Base-by-base conservation (phyloP, 2,797 vertebrate genomes). In the Crypturellus tataupa region DNA sequence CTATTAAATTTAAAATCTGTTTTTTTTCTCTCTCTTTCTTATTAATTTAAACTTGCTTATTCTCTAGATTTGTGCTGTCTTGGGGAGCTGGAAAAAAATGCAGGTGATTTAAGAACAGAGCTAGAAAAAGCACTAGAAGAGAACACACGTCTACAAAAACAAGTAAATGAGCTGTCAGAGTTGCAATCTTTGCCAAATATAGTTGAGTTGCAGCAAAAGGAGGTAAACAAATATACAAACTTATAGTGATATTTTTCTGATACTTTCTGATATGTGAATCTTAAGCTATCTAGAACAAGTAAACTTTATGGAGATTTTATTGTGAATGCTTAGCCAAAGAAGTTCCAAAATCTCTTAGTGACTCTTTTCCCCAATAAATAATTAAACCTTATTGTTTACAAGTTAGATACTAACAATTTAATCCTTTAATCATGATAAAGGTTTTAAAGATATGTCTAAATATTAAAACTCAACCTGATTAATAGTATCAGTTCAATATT, bases 61-160 rank as follows among this genome's bases (percentile, higher is more conserved):
- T 92, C 59, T 59, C 55, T 93, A 99, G 99, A 98, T 96, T 86
- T 98, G 42, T 94, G 98, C 0, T 98, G 97, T 91, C 93, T 91
- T 58, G 29, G 98, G 69, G 98, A 98, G 39, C 94, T 99, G 55
- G 98, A 99, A 92, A 98, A 96, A 93, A 98, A 90, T 0, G 93
- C 98, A 60, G 83, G 89, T 11, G 95, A 95, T 12, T 96, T 99
- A 47, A 98, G 97, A 68, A 97, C 95, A 91, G 97, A 98, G 56
- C 92, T 99, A 59, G 97, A 97, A 80, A 97, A 97, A 94, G 93
- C 95, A 85, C 68, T 77, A 39, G 95, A 98, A 93, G 97, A 97
- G 78, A 98, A 98, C 39, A 76, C 18, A 37, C 23, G 76, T 23
- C 97, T 98, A 47, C 95, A 72, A 76, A 97, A 97, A 67, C 97